phyloP scores from a whole-genome alignment of 1,140 invertebrate species.

The Listronotus oregonensis region DNA sequence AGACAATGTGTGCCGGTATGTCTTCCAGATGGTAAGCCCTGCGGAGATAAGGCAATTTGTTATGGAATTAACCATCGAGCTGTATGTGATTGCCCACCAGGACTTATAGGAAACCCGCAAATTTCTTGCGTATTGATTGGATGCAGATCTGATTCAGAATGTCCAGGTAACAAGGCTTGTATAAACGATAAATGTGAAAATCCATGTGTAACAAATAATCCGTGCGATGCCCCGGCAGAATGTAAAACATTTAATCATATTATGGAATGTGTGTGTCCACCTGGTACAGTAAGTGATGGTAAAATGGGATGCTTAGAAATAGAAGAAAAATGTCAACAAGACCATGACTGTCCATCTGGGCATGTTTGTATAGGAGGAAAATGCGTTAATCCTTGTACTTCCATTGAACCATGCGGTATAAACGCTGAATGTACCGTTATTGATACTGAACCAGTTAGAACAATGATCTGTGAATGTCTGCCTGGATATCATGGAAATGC shows the following conservation, averaged over 20 bases:
- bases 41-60: slow-evolving; percentile 66
- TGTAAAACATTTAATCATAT: slow-evolving; percentile 79
- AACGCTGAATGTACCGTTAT: slow-evolving; percentile 81
- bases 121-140: slow-evolving; percentile 75
- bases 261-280: slow-evolving; percentile 77
- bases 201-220: slow-evolving; percentile 70
- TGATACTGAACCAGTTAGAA: slow-evolving; percentile 80
- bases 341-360: slow-evolving; percentile 81
- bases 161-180: slow-evolving; percentile 76
- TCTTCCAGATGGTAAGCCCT: slow-evolving; percentile 61
- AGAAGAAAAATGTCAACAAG: slow-evolving; percentile 70
- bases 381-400: slow-evolving; percentile 83
- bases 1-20: slow-evolving; percentile 79
- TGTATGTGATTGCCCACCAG: slow-evolving; percentile 79
- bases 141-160: slow-evolving; percentile 75
- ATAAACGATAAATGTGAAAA: slow-evolving; percentile 78
- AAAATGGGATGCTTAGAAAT: slow-evolving; percentile 68
- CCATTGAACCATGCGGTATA: slow-evolving; percentile 78
- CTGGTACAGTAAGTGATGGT: slow-evolving; percentile 72
- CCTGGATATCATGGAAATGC: slow-evolving; percentile 84
- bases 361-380: slow-evolving; percentile 79
- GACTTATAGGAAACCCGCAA: slow-evolving; percentile 80
- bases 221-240: slow-evolving; percentile 71
- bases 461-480: slow-evolving; percentile 88
- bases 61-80: slow-evolving; percentile 78